phyloP scores from a whole-genome alignment of 1,140 invertebrate genomes.

The Calliphora vicina region DNA sequence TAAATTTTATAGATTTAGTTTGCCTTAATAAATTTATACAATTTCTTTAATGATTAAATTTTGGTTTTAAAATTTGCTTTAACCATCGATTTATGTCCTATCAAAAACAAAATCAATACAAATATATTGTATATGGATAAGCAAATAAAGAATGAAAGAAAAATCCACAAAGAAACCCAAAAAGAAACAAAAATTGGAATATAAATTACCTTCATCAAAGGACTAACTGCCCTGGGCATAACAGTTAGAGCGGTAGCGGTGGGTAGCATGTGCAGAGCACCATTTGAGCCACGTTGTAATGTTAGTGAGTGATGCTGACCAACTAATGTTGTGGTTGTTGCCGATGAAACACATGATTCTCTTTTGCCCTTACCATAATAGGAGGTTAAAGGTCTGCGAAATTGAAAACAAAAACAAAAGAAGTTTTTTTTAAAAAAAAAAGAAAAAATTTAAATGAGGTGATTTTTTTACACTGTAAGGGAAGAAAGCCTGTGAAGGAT shows the following conservation, averaged over 20 bases:
- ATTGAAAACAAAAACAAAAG: slow-evolving; percentile 31
- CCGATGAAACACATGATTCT: slow-evolving; percentile 60
- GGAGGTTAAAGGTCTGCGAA: slow-evolving; percentile 57
- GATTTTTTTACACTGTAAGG: too few relatives aligned
- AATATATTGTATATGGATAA: too few relatives aligned
- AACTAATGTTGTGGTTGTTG: slow-evolving; percentile 60
- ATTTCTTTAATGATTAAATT: too few relatives aligned
- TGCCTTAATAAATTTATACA: too few relatives aligned
- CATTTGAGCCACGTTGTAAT: slow-evolving; percentile 58
- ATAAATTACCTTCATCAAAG: slow-evolving; percentile 56
- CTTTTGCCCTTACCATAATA: slow-evolving; percentile 60
- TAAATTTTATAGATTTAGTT: too few relatives aligned
- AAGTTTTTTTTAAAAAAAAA: slow-evolving; percentile 28
- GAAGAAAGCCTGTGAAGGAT: too few relatives aligned
- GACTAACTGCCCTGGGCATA: slow-evolving; percentile 59
- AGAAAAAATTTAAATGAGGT: too few relatives aligned
- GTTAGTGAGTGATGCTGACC: slow-evolving; percentile 52
- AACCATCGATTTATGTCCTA: not conserved
- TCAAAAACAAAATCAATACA: too few relatives aligned
- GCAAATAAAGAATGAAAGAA: not conserved
- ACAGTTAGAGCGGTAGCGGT: slow-evolving; percentile 41
- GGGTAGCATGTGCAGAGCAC: slow-evolving; percentile 57
- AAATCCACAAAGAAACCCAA: not conserved
- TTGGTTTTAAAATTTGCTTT: too few relatives aligned
- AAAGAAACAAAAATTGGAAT: not conserved